Evolutionary conservation across 2,113 vertebrate genomes (phyloP).

Genomic region (Aythya baeri): DNA sequence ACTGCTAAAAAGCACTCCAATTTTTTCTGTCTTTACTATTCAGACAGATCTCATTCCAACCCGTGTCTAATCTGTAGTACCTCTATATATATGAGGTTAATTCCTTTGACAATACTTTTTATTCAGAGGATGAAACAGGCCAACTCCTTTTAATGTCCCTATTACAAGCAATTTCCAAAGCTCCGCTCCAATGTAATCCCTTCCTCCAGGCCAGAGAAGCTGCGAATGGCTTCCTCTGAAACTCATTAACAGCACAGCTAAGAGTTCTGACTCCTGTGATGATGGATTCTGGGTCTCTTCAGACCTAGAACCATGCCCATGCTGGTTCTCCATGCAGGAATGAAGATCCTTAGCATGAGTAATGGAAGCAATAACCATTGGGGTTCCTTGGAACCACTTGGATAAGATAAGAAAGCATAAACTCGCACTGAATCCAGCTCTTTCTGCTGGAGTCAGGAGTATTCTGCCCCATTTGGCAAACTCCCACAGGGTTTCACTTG

Average conservation of each 20-base stretch:
- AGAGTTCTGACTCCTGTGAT: background rate
- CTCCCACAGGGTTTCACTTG: background rate
- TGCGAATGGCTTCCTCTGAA: background rate
- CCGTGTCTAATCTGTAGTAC: background rate
- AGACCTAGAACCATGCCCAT: background rate
- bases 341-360: background rate
- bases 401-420: constrained; percentile 17
- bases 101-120: background rate
- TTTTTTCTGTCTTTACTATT: background rate
- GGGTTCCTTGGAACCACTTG: background rate
- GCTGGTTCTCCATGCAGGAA: background rate
- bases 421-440: background rate
- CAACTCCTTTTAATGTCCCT: background rate
- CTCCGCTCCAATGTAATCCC: background rate
- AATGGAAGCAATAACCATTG: background rate
- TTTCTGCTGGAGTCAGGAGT: background rate
- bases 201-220: background rate
- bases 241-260: background rate
- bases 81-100: background rate
- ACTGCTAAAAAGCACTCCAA: background rate
- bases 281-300: background rate
- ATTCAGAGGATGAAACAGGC: background rate
- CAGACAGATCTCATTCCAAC: background rate
- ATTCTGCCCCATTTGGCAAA: constrained; percentile 42
- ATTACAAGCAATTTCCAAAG: background rate